Percentiles rank a stretch among this genome's conserved stretches.
Conservation (phyloP, 2,113 vertebrate genomes). For the Campylorhamphus procurvoides region DNA sequence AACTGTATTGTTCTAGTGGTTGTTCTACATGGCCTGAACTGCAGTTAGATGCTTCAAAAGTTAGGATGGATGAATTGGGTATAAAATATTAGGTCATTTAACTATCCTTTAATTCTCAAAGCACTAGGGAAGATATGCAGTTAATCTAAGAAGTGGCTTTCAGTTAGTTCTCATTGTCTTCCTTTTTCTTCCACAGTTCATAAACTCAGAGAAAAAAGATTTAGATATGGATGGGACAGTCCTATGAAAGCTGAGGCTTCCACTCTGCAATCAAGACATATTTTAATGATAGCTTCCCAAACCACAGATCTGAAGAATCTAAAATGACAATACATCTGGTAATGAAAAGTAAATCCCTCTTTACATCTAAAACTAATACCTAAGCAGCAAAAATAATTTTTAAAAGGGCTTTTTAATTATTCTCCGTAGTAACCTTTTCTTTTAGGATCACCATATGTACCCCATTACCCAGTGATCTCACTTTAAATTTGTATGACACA, state of each 20-base stretch:
- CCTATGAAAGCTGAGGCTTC: background rate
- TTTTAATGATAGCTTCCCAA: background rate
- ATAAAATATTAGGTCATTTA: background rate
- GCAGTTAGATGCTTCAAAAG: background rate
- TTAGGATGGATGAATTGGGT: background rate
- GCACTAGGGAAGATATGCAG: background rate
- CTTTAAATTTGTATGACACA: slow-evolving; percentile 31
- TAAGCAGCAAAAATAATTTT: slow-evolving; percentile 45
- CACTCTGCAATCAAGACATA: background rate
- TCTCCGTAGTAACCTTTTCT: slow-evolving; percentile 36
- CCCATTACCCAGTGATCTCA: slow-evolving; percentile 14
- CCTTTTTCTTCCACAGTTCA: background rate
- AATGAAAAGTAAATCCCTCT: slow-evolving; percentile 16
- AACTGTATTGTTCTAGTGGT: background rate
- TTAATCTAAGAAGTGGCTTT: background rate
- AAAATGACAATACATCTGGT: background rate
- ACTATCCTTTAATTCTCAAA: background rate
- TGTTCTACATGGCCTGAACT: background rate
- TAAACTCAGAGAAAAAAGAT: background rate
- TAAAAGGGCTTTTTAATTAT: slow-evolving; percentile 31
- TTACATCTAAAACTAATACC: slow-evolving; percentile 38
- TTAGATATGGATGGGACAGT: background rate
- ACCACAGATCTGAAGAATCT: background rate
- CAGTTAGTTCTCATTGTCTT: background rate
- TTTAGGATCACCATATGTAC: slow-evolving; percentile 59